Percentiles rank a stretch among this genome's conserved stretches.
Evolutionary conservation across 2,113 vertebrate species (phyloP).

Genomic region (Grammomys surdaster): DNA sequence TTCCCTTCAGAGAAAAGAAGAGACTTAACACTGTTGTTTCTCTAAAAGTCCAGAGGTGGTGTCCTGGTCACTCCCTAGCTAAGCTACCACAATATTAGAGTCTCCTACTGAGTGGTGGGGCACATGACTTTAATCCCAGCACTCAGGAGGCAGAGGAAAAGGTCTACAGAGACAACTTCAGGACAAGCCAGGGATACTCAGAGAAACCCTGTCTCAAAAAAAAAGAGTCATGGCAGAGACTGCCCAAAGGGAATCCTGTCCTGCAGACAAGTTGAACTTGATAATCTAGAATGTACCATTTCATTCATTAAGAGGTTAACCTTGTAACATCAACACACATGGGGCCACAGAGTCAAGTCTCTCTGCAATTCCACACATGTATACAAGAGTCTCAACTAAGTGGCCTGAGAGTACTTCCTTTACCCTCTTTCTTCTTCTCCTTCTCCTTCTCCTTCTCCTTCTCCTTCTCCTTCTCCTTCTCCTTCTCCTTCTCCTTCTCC

Average conservation of each 20-base stretch:
- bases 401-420: background rate
- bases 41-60: conserved; percentile 19
- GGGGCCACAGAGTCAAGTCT: background rate
- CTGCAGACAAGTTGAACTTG: background rate
- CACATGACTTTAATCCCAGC: background rate
- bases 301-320: background rate
- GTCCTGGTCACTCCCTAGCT: background rate
- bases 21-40: conserved; percentile 44
- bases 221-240: background rate
- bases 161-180: background rate
- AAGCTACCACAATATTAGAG: background rate
- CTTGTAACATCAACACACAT: background rate
- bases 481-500: too few relatives aligned
- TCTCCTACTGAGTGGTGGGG: background rate
- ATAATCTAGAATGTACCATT: conserved; percentile 9
- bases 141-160: background rate
- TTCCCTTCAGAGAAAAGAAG: conserved; percentile 49
- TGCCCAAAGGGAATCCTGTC: background rate
- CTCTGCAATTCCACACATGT: background rate
- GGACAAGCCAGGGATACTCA: background rate
- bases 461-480: too few relatives aligned
- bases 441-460: background rate
- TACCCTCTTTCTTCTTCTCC: background rate
- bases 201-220: background rate
- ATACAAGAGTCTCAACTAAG: background rate